Evolutionary conservation across 2,113 vertebrate genomes (phyloP).

Genomic region (Eclectus roratus): DNA sequence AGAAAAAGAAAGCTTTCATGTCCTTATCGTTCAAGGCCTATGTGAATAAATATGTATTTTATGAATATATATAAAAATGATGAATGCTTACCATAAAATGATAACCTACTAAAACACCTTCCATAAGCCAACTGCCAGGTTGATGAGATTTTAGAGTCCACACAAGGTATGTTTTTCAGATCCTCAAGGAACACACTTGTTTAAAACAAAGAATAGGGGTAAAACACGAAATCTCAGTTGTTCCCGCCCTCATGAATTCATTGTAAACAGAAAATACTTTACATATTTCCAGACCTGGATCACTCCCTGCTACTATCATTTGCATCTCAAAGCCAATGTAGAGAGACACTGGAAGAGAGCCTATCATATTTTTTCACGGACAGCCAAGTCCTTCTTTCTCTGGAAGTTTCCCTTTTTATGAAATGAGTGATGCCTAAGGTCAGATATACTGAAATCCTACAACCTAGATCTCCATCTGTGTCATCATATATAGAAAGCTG

Average conservation of each 20-base stretch:
- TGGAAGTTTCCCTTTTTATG: neutral
- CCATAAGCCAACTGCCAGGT: neutral
- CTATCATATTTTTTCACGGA: neutral
- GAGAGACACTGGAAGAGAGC: neutral
- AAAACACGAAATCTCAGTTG: neutral
- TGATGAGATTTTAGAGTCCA: neutral
- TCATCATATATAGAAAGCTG: neutral
- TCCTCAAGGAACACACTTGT: neutral
- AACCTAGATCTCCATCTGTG: neutral
- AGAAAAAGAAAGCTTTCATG: neutral
- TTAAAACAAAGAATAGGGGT: neutral
- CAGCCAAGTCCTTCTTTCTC: neutral
- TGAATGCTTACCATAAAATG: neutral
- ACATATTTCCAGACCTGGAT: neutral
- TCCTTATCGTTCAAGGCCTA: neutral
- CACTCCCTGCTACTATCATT: neutral
- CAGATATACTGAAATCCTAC: neutral
- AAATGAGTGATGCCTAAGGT: neutral
- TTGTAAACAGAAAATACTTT: neutral
- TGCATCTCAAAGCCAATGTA: neutral
- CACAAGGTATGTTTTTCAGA: neutral
- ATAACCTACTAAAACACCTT: neutral
- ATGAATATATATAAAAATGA: neutral
- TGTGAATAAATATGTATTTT: neutral
- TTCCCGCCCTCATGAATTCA: neutral